These are phyloP conservation scores for Stenodera caucasica DNA, from an alignment of 2,888 invertebrate species.

Conservation along the genomic window DNA sequence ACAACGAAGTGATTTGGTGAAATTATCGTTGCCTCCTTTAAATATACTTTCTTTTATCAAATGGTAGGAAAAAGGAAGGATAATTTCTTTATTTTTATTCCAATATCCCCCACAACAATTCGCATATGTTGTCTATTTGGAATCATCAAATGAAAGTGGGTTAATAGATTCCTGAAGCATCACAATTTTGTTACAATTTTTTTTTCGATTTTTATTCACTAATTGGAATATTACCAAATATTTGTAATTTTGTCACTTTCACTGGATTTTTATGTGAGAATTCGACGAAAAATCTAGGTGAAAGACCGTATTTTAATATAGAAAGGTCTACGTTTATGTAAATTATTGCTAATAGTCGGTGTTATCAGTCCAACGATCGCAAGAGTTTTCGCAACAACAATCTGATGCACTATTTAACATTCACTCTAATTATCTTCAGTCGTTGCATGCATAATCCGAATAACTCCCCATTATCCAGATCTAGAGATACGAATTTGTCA, in stretches of 20 bases:
- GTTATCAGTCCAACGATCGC: neutral
- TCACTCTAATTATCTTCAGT: constrained; percentile 1
- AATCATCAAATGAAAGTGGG: neutral
- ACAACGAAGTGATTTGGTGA: neutral
- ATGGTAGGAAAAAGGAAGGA: neutral
- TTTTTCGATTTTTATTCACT: neutral
- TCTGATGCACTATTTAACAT: constrained; percentile 8
- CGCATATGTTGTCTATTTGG: neutral
- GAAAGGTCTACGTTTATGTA: neutral
- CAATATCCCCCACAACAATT: constrained; percentile 1
- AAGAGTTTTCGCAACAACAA: constrained; percentile 3
- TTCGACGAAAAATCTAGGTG: neutral
- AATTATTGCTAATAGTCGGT: neutral
- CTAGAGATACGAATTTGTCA: neutral
- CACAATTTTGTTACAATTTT: neutral
- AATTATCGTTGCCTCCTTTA: neutral
- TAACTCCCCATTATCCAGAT: neutral
- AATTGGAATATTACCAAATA: too few species aligned
- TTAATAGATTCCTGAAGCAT: constrained; percentile 4
- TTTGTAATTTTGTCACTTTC: too few species aligned
- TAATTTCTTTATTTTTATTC: constrained; percentile 1
- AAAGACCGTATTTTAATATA: neutral
- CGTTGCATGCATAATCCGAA: neutral
- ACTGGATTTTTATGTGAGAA: too few species aligned
- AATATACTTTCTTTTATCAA: constrained; percentile 1